Evolutionary conservation across 2,888 invertebrate species (phyloP).

Genomic region (Philonicus albiceps): DNA sequence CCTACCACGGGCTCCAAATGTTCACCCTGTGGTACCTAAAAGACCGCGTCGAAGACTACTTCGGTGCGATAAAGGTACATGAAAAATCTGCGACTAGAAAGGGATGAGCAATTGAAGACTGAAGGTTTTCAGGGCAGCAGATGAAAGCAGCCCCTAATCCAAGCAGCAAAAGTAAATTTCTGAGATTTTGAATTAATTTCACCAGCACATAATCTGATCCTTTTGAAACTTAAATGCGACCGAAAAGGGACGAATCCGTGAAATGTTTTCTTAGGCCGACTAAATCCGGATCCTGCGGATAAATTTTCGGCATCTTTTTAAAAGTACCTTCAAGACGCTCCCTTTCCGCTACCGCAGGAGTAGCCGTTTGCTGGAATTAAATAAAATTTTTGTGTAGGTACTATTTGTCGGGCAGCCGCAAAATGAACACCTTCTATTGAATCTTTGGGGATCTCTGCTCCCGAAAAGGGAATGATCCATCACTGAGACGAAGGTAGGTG

Average conservation of each 20-base stretch:
- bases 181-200: slow-evolving; percentile 23
- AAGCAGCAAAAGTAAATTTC: slow-evolving; percentile 6
- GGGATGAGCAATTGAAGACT: neutral
- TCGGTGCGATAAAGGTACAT: neutral
- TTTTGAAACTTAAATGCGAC: neutral
- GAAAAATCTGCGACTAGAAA: neutral
- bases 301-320: neutral
- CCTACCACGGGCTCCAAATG: neutral
- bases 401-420: neutral
- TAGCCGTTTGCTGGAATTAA: neutral
- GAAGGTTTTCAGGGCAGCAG: neutral
- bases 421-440: slow-evolving; percentile 20
- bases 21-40: neutral
- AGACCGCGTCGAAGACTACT: neutral
- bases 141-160: neutral
- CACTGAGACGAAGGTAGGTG: neutral
- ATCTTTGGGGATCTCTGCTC: neutral
- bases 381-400: neutral
- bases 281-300: neutral
- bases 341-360: neutral
- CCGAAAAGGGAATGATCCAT: neutral
- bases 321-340: neutral
- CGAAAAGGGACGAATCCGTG: neutral
- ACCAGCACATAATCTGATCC: neutral
- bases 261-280: slow-evolving; percentile 13